Evolutionary conservation across 1,140 invertebrate species (phyloP).

Genomic region (Drosophila kanapiae): DNA sequence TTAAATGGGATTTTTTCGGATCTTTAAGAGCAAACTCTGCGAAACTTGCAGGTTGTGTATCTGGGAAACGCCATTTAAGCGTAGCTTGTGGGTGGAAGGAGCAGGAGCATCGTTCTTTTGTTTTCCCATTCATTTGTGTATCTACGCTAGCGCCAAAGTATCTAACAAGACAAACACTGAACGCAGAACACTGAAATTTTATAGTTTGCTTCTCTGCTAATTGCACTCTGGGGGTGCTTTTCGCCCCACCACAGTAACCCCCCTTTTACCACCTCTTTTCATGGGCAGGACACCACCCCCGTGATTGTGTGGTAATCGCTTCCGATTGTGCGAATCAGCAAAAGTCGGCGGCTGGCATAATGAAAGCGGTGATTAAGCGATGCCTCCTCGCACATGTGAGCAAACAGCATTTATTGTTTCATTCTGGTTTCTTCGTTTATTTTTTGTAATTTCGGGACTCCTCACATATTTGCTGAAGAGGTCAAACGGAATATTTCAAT

Average conservation of each 20-base stretch:
- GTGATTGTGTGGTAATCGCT: conserved; percentile 62
- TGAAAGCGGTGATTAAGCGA: conserved; percentile 74
- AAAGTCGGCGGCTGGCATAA: conserved; percentile 62
- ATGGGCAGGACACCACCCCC: conserved; percentile 2
- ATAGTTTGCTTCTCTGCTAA: conserved; percentile 71
- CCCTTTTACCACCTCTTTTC: neutral
- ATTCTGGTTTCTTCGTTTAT: neutral
- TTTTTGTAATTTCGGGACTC: conserved; percentile 15
- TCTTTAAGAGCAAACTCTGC: conserved; percentile 1
- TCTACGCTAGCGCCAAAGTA: conserved; percentile 62
- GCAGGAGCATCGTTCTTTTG: conserved; percentile 11
- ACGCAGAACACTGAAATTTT: conserved; percentile 66
- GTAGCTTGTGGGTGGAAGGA: conserved; percentile 24
- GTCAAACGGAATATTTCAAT: conserved; percentile 80
- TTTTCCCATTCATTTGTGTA: conserved; percentile 30
- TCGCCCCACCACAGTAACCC: neutral
- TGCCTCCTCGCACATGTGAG: neutral
- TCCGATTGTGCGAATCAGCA: conserved; percentile 76
- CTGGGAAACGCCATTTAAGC: conserved; percentile 58
- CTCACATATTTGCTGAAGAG: conserved; percentile 52
- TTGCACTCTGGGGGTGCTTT: conserved; percentile 76
- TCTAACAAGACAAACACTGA: conserved; percentile 80
- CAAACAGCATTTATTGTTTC: conserved; percentile 21
- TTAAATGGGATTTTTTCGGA: neutral
- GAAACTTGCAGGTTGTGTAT: too few species aligned